Evolutionary conservation across 2,888 invertebrate genomes (phyloP).

Genomic region (Euclidia mi): DNA sequence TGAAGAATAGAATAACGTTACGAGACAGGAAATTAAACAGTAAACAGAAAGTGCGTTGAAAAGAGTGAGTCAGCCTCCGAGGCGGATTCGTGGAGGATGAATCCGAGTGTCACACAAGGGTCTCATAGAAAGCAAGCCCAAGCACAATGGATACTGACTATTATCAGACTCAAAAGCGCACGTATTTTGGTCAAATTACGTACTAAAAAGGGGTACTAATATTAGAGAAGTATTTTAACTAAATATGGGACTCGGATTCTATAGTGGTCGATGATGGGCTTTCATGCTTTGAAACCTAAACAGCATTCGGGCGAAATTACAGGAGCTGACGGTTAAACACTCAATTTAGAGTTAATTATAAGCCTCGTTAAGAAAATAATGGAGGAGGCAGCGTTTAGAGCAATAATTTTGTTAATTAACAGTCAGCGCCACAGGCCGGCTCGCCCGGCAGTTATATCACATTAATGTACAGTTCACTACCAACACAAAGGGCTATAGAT

Average conservation of each 20-base stretch:
- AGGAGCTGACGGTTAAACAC: conserved; percentile 84
- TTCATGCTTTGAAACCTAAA: conserved; percentile 86
- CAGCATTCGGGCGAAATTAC: conserved; percentile 69
- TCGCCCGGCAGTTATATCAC: conserved; percentile 71
- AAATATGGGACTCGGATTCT: conserved; percentile 73
- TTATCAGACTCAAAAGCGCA: conserved; percentile 78
- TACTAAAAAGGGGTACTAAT: conserved; percentile 76
- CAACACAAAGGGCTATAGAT: conserved; percentile 88
- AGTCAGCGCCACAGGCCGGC: conserved; percentile 80
- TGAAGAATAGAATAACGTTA: conserved; percentile 69
- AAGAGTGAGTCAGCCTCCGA: conserved; percentile 70
- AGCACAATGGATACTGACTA: conserved; percentile 83
- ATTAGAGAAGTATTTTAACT: conserved; percentile 76
- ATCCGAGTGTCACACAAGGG: conserved; percentile 71
- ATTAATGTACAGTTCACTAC: conserved; percentile 84
- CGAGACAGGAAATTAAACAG: conserved; percentile 71
- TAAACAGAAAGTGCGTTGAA: conserved; percentile 77
- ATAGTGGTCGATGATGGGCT: conserved; percentile 77
- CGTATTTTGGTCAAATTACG: conserved; percentile 75
- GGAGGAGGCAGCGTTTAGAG: conserved; percentile 40
- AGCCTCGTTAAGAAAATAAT: conserved; percentile 38
- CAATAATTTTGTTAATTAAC: conserved; percentile 72
- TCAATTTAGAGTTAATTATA: conserved; percentile 40
- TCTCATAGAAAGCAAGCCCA: conserved; percentile 86
- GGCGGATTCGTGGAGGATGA: conserved; percentile 68